These are phyloP conservation scores for Eupeodes luniger DNA, from an alignment of 2,888 invertebrate genomes.

Conservation along the genomic window DNA sequence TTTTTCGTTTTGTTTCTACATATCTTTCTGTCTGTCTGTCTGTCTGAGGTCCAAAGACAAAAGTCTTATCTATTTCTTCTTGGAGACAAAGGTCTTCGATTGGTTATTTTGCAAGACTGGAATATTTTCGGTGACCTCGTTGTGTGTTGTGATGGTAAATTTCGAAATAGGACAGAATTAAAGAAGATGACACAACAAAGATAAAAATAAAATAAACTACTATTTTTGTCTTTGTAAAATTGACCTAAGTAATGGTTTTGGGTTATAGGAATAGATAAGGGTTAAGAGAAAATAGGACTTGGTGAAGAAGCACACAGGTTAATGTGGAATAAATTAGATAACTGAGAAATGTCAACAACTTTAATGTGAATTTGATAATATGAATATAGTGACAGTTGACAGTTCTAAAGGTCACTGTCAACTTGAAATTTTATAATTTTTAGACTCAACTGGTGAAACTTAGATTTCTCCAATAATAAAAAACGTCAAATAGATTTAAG, in stretches of 20 bases:
- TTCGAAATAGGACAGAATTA: slow-evolving; percentile 11
- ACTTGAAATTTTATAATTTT: too few relatives aligned
- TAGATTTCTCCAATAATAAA: too few relatives aligned
- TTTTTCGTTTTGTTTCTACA: slow-evolving; percentile 29
- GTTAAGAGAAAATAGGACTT: not conserved
- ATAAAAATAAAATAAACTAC: not conserved
- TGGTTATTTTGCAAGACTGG: slow-evolving; percentile 9
- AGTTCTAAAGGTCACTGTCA: too few relatives aligned
- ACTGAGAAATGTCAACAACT: too few relatives aligned
- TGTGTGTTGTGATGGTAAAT: slow-evolving; percentile 15
- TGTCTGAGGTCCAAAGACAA: slow-evolving; percentile 34
- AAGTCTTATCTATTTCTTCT: slow-evolving; percentile 52
- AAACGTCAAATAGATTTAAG: too few relatives aligned
- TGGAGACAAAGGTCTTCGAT: slow-evolving; percentile 49
- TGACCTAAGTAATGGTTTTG: slow-evolving; percentile 17
- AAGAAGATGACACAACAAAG: slow-evolving; percentile 14
- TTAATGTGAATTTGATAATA: too few relatives aligned
- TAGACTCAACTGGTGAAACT: too few relatives aligned
- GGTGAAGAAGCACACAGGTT: too few relatives aligned
- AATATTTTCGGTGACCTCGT: slow-evolving; percentile 46
- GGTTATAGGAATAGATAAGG: not conserved
- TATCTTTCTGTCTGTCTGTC: slow-evolving; percentile 35
- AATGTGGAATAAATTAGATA: too few relatives aligned
- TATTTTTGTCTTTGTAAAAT: not conserved
- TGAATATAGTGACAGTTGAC: too few relatives aligned